These are phyloP conservation scores for Vanessa tameamea DNA, from an alignment of 1,140 invertebrate species.

Conservation along the genomic window DNA sequence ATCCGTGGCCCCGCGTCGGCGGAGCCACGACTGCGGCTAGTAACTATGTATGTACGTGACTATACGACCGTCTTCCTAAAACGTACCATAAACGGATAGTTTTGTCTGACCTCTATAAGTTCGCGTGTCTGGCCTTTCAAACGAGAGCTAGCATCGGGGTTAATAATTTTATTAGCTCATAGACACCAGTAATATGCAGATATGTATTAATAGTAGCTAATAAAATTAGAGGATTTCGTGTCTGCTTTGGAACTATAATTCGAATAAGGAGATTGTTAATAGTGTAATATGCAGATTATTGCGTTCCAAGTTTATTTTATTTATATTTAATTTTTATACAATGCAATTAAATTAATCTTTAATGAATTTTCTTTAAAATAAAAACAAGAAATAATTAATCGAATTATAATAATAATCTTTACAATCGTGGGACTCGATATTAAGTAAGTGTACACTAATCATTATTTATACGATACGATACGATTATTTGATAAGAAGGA, in stretches of 20 bases:
- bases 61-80: conserved; percentile 28
- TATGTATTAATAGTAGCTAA: not conserved
- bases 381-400: not conserved
- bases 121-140: conserved; percentile 30
- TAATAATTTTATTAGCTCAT: conserved; percentile 16
- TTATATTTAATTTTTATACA: not conserved
- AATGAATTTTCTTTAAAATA: not conserved
- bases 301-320: not conserved
- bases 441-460: no score
- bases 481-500: no score
- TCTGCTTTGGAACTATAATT: not conserved
- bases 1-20: conserved; percentile 43
- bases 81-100: conserved; percentile 30
- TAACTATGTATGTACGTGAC: conserved; percentile 38
- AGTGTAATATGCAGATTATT: not conserved
- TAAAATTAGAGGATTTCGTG: not conserved
- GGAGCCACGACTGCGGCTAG: conserved; percentile 39
- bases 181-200: not conserved
- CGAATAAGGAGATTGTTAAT: not conserved
- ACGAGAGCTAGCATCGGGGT: conserved; percentile 25
- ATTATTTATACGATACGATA: no score
- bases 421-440: no score
- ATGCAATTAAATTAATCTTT: not conserved
- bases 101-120: conserved; percentile 30
- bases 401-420: not conserved